These are phyloP conservation scores for Caenorhabditis sulstoni DNA, from an alignment of 2,888 invertebrate genomes.

Conservation along the genomic window DNA sequence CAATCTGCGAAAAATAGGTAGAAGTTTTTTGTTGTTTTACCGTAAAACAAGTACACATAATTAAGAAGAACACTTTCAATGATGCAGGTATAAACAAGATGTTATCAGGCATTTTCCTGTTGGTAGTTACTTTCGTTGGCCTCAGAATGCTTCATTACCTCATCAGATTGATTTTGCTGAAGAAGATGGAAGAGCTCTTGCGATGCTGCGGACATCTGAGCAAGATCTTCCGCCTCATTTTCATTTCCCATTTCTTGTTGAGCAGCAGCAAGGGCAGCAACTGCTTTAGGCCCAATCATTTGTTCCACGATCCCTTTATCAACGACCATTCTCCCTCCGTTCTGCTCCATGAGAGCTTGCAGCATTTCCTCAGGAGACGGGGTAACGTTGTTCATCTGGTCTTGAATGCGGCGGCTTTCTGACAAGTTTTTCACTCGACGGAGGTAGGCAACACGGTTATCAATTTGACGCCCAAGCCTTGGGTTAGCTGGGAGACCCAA, in stretches of 20 bases:
- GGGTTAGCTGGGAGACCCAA: constrained; percentile 70
- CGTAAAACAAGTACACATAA: too few relatives aligned
- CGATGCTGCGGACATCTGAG: neutral
- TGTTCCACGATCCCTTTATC: constrained; percentile 39
- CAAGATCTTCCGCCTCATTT: neutral
- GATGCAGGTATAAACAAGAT: too few relatives aligned
- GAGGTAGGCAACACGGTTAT: constrained; percentile 71
- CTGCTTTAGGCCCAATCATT: constrained; percentile 11
- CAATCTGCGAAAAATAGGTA: too few relatives aligned
- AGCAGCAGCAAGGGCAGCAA: constrained; percentile 14
- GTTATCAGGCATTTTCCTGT: too few relatives aligned
- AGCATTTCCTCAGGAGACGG: constrained; percentile 9
- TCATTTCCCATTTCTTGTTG: neutral
- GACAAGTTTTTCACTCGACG: constrained; percentile 68
- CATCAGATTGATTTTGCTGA: neutral
- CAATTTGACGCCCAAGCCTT: constrained; percentile 67
- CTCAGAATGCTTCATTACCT: neutral
- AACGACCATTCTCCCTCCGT: constrained; percentile 40
- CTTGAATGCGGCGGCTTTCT: constrained; percentile 57
- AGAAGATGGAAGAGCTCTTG: constrained; percentile 10
- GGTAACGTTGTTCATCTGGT: constrained; percentile 15
- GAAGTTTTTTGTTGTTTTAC: too few relatives aligned
- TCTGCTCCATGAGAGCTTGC: constrained; percentile 42
- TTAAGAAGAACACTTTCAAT: too few relatives aligned
- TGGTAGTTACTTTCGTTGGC: too few relatives aligned